Base-by-base conservation (phyloP, 2,113 vertebrate species). In the Nothobranchius kuhntae region DNA sequence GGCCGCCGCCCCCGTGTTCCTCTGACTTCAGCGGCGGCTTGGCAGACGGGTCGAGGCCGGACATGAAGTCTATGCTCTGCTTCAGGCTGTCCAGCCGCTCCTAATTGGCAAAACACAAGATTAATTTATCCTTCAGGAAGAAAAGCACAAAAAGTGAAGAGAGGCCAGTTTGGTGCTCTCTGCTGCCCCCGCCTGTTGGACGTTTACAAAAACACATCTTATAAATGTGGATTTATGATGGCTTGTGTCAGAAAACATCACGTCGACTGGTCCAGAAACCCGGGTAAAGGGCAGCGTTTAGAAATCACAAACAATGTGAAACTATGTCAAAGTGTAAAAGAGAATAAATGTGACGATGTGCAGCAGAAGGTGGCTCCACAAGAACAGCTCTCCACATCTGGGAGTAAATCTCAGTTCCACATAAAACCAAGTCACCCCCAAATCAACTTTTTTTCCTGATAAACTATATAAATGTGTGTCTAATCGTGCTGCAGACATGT, bases 1-100 rank as follows among this genome's bases (percentile, higher is more conserved):
- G 40, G 11, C 44, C 82, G 74, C 47, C 87, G 76, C 64, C 91
- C 72, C 44, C 87, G 83, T 65, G 82, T 30, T 82, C 92, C 10
- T 93, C 94, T 26, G 86, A 63, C 17, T 95, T 95, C 5, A 66
- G 61, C 35, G 89, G 86, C 30, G 92, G 94, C 75, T 93, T 92
- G 13, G 89, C 91, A 13, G 85, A 75, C 52, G 91, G 93, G 75
- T 97, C 95, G 58, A 99, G 90, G 79, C 96, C 95, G 13, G 95
- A 94, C 96, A 98, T 97, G 88, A 99, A 98, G 62, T 95, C 94
- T 82, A 99, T 98, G 79, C 96, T 99, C 87, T 99, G 95, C 81
- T 95, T 98, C 84, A 99, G 86, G 84, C 96, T 98, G 51, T 96
- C 94, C 71, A 99, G 94, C 80, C 96, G 94, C 81, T 99, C 97